Conservation (phyloP, 1,140 invertebrate species). For the Drosophila prosaltans region DNA sequence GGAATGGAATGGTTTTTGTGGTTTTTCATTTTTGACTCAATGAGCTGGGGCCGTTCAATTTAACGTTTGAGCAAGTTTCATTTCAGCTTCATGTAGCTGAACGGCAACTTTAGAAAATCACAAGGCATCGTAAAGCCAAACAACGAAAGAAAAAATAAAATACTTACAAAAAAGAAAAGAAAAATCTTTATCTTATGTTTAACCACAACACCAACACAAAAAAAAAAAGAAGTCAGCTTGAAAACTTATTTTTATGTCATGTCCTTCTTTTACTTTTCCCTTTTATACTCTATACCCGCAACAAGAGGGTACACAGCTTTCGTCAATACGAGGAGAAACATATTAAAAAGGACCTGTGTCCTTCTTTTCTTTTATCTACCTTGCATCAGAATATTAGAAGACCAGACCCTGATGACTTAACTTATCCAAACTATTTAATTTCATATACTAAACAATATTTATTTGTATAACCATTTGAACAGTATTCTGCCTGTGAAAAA, state of each 20-base stretch:
- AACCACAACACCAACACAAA: conserved; percentile 1
- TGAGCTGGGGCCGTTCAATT: conserved; percentile 47
- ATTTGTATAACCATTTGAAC: no score
- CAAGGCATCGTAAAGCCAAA: not conserved
- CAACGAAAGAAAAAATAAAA: not conserved
- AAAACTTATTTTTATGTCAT: conserved; percentile 9
- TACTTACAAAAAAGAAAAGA: not conserved
- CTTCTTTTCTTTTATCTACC: no score
- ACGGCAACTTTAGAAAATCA: conserved; percentile 12
- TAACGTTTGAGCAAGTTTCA: conserved; percentile 62
- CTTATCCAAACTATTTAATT: no score
- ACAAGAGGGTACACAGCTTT: not conserved
- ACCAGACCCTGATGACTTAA: no score
- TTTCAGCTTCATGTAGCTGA: conserved; percentile 52
- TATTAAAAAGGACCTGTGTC: no score
- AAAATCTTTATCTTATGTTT: conserved; percentile 4
- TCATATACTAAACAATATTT: no score
- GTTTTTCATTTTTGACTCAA: conserved; percentile 22
- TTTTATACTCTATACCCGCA: not conserved
- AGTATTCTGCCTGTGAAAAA: no score
- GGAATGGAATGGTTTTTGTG: conserved; percentile 35
- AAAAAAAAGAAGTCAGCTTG: conserved; percentile 6
- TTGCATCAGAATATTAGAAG: no score
- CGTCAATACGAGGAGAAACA: no score
- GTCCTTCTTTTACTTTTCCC: not conserved